Conservation (phyloP, 2,113 vertebrate species). For the Zosterops pallidus region DNA sequence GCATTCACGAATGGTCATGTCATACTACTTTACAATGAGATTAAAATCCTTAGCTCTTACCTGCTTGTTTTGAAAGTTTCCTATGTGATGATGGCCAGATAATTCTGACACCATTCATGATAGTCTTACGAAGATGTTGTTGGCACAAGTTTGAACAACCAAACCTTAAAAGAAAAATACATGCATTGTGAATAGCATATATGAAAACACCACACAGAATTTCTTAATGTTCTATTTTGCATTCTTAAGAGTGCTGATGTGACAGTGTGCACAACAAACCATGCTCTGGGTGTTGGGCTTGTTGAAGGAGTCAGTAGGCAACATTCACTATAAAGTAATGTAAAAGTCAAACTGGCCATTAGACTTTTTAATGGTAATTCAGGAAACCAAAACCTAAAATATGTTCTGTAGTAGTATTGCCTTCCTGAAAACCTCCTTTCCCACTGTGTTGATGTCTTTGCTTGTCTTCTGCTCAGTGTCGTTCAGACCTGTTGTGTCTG, state of each 20-base stretch:
- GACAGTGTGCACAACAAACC: rapidly evolving
- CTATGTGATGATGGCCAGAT: background rate
- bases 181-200: background rate
- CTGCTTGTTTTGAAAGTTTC: background rate
- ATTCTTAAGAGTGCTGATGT: background rate
- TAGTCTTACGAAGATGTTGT: background rate
- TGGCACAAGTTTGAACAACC: background rate
- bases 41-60: background rate
- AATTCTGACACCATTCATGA: background rate
- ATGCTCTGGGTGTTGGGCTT: rapidly evolving
- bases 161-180: background rate
- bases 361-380: background rate
- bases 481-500: background rate
- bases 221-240: background rate
- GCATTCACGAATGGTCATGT: background rate
- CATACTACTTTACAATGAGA: background rate
- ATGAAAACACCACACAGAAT: background rate
- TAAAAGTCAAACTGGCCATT: background rate
- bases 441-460: background rate
- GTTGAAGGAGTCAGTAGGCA: background rate
- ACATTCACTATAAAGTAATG: background rate
- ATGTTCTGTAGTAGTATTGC: background rate
- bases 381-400: background rate
- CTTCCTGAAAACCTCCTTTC: background rate
- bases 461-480: background rate